Base-by-base conservation (phyloP, 2,797 vertebrate genomes). In the Channa striata region DNA sequence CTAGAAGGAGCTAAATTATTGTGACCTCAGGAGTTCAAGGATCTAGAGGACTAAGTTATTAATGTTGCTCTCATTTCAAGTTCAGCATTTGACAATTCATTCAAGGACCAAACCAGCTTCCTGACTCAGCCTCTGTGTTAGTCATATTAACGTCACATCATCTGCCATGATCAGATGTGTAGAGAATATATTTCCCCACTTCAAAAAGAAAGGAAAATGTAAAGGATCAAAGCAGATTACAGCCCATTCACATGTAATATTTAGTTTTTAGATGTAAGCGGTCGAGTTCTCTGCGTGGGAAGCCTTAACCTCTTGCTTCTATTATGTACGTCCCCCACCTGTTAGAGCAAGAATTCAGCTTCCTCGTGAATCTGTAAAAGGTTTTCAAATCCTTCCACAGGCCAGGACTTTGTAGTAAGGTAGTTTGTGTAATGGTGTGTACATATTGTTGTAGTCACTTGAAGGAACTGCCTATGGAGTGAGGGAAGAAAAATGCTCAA, bases 361-460 rank as follows among this genome's bases (percentile, higher is more conserved):
- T 21, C 6, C 20, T 17, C 19, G 8, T 25, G 5, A 59, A 64
- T 12, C 19, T 46, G 11, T 74, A 14, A 72, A 58, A 37, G 48
- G 36, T 57, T 60, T 33, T 23, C 43, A n/a, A 60, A 42, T 8
- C 17, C 36, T 36, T 43, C 53, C 34, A 47, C 59, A 12, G 64
- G 37, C 58, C 75, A 68, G 59, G 61, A 73, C 43, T 23, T 14
- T 74, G 61, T 75, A 51, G 37, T 83, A 62, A 61, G 72, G 56
- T 84, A 37, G 64, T 77, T 79, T 64, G 53, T 87, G 80, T 84
- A 67, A 80, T 59, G 71, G 76, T 46, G 81, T 88, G 78, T 87
- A 81, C 72, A 80, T 86, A 77, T 68, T 70, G 78, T 76, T 71
- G 77, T 90, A 75, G 73, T 74, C 64, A 68, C 57, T 71, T 65